Conservation (phyloP, 1,140 invertebrate genomes). For the Drosophila tristis region DNA sequence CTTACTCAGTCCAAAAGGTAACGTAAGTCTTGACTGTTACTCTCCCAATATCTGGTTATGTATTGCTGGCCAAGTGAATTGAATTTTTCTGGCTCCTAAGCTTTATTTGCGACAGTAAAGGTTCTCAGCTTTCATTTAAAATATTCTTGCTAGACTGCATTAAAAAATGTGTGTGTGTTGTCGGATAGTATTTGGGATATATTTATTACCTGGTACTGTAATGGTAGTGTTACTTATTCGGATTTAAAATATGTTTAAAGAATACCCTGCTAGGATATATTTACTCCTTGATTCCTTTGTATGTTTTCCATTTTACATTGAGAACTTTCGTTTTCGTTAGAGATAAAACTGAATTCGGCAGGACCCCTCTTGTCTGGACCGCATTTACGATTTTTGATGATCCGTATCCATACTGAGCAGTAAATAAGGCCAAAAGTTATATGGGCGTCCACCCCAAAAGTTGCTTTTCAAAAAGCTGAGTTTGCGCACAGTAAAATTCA, state of each 20-base stretch:
- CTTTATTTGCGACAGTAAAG: too few relatives aligned
- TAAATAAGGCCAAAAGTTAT: constrained; percentile 26
- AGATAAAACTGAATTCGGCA: constrained; percentile 37
- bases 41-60: too few relatives aligned
- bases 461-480: constrained; percentile 39
- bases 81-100: too few relatives aligned
- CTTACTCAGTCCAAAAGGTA: neutral
- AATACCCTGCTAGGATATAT: too few relatives aligned
- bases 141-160: too few relatives aligned
- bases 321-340: constrained; percentile 40
- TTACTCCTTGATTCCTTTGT: neutral
- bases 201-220: too few relatives aligned
- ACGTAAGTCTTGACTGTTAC: too few relatives aligned
- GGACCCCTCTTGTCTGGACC: constrained; percentile 17
- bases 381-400: constrained; percentile 8
- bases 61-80: too few relatives aligned
- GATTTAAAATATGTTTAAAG: too few relatives aligned
- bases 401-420: constrained; percentile 1
- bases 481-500: constrained; percentile 65
- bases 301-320: neutral
- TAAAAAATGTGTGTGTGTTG: too few relatives aligned
- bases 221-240: neutral
- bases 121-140: too few relatives aligned
- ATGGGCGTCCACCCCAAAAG: constrained; percentile 14
- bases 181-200: too few relatives aligned